A percentile compares a stretch with the other conserved stretches of the same genome.
Conservation (phyloP, 1,140 invertebrate species). For the Orchestia grillus region DNA sequence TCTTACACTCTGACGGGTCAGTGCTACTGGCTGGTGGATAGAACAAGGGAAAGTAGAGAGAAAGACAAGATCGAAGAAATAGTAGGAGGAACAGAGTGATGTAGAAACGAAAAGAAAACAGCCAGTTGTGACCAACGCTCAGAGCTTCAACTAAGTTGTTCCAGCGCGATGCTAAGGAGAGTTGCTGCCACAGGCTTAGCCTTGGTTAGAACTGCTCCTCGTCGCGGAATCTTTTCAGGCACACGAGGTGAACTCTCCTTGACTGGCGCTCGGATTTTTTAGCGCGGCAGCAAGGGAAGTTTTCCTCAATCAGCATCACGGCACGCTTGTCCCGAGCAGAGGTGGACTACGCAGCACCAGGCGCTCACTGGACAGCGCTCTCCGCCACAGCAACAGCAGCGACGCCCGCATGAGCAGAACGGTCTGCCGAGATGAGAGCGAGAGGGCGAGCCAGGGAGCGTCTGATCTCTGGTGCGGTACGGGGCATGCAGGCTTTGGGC, state of each 20-base stretch:
- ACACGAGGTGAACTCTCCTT: slow-evolving; percentile 35
- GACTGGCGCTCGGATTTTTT: slow-evolving; percentile 10
- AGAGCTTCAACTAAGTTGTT: neutral
- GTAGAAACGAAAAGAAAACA: neutral
- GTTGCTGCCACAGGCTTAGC: neutral
- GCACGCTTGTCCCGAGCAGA: neutral
- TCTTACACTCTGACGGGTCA: neutral
- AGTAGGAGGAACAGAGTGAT: neutral
- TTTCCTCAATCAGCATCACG: slow-evolving; percentile 12
- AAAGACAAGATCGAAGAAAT: neutral
- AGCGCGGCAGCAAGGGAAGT: neutral
- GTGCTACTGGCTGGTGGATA: neutral
- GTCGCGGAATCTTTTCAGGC: slow-evolving; percentile 39
- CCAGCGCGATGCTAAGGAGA: neutral
- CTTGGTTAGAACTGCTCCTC: neutral
- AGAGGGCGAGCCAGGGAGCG: neutral
- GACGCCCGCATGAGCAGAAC: neutral
- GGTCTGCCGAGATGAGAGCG: neutral
- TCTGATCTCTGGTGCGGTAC: neutral
- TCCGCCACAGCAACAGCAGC: neutral
- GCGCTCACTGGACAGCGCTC: neutral
- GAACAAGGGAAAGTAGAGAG: neutral
- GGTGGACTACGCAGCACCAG: neutral
- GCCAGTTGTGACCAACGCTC: neutral
- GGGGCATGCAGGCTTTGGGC: neutral